Evolutionary conservation across 2,888 invertebrate species (phyloP), one percentile per base, ranked within the genome.

Genomic region (Rhyacophila evoluta): DNA sequence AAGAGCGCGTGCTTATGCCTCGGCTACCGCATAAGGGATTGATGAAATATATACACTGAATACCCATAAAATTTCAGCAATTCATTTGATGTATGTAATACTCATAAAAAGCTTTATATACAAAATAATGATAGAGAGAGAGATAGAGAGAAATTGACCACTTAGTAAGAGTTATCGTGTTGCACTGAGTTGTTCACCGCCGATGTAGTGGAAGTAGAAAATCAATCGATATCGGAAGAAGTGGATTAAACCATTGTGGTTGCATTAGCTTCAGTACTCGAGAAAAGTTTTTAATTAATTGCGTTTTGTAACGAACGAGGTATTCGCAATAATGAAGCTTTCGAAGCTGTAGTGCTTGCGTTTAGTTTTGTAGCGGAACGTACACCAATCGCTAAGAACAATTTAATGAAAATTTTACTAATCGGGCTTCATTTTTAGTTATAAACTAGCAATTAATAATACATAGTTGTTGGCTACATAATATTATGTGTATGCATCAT

Each of bases 201-300:
- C 19, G 19, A 55, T 55, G 6, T 4, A 2, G 55, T 19, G 15
- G 1, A 55, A 55, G 55, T 25, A 55, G 55, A 55, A 19, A 55
- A 55, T 55, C 55, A 55, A 55, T 55, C 55, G 55, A 55, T 55
- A 19, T 19, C 5, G 19, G 19, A 10, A 19, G 19, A 19, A 19
- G 55, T 55, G 55, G 55, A 55, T 55, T 55, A 55, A 33, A 6
- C 55, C 55, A 19, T 55, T 55, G 55, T 55, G 55, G 55, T 55
- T 55, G 55, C 55, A 55, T 55, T 55, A 55, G 55, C 55, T 4
- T 19, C 25, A 55, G 19, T 55, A 55, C 55, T 55, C 55, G 55
- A 2, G 15, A 55, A 25, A 55, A 55, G 55, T 55, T 55, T 55
- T 55, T 55, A 55, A 55, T 55, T 55, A 55, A 55, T 55, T 55